Conservation (phyloP, 2,113 vertebrate species). For the Sorex fumeus region DNA sequence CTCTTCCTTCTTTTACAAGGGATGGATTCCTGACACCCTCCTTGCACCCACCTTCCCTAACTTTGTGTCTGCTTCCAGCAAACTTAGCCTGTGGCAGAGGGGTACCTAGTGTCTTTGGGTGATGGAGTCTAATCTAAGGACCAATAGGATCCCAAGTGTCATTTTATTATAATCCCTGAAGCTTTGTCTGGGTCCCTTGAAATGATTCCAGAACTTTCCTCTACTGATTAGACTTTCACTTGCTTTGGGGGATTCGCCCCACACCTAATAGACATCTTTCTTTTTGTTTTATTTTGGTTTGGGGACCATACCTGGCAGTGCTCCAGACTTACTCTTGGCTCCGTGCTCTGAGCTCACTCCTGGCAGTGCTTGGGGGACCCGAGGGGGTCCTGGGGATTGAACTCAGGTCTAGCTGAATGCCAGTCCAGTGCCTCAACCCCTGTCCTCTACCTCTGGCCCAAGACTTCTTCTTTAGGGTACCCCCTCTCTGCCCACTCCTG, state of each 20-base stretch:
- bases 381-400: too few relatives aligned
- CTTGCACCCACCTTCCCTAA: background rate
- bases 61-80: slow-evolving; percentile 14
- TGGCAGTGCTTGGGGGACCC: too few relatives aligned
- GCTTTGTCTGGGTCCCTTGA: slow-evolving; percentile 53
- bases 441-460: too few relatives aligned
- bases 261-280: background rate
- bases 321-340: too few relatives aligned
- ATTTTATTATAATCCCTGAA: background rate
- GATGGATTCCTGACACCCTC: background rate
- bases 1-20: background rate
- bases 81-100: background rate
- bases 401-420: too few relatives aligned
- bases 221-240: slow-evolving; percentile 20
- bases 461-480: background rate
- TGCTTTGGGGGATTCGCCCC: slow-evolving; percentile 54
- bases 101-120: background rate
- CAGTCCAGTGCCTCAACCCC: too few relatives aligned
- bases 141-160: background rate
- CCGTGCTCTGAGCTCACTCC: too few relatives aligned
- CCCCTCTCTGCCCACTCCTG: background rate
- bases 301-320: too few relatives aligned
- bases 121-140: slow-evolving; percentile 29
- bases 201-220: slow-evolving; percentile 67
- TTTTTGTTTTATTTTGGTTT: too few relatives aligned